Base-by-base conservation (phyloP, 1,140 invertebrate genomes). In the Cotesia glomerata region DNA sequence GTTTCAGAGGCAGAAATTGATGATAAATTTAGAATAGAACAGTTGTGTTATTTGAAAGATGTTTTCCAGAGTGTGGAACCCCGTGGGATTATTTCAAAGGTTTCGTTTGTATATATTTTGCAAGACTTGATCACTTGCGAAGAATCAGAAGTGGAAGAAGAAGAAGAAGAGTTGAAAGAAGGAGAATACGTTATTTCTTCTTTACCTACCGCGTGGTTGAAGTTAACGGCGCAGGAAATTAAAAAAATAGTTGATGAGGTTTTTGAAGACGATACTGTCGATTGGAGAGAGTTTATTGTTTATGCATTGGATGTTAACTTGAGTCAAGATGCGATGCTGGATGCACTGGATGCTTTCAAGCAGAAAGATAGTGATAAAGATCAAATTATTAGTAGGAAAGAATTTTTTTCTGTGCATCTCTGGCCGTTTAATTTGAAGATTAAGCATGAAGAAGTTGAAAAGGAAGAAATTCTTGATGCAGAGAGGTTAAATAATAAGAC, bases 281-380 rank as follows among this genome's bases (percentile, higher is more conserved):
- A 91, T 78, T 91, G 90, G 91, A 88, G 87, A 77, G 90, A 91
- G 78, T 91, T 92, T 73, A 80, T 92, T 11, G 82, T 91, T 70
- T 89, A 88, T 75, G 89, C 88, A 77, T 79, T 91, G 11, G 84
- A 88, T 65, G 77, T 91, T 11, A 74, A 79, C 18, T 88, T 90
- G 7, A 87, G 76, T 0, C 74, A 87, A 61, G 81, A 86, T 1
- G 87, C 91, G 72, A 77, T 91, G 32, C 74, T 91, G 18, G 69
- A 82, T 26, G 45, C 86, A 3, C 85, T 88, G 36, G 80, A 84
- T 69, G 73, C 77, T 1, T 90, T 90, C 62, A 77, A 82, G 16
- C 81, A 81, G 14, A 76, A 78, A 13, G 90, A 91, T 79, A 68
- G 77, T 0, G 78, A 85, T 1, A 77, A 77, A 8, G 85, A 76